Percentiles rank a stretch among this genome's conserved stretches.
Conservation (phyloP, 2,113 vertebrate species). For the Ammodytes marinus region DNA sequence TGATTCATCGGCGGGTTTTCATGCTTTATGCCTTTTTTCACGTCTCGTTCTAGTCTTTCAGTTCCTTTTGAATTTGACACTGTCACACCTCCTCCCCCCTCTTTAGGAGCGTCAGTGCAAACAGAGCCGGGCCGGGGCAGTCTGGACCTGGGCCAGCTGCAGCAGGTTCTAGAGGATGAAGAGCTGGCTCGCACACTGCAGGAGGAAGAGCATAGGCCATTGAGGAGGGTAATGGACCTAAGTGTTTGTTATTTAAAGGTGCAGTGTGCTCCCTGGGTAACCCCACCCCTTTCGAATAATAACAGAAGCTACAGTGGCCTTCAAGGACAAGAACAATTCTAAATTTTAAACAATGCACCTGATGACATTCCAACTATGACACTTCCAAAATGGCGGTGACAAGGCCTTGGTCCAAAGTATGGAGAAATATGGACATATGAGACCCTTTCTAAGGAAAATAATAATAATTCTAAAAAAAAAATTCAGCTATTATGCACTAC, state of each 20-base stretch:
- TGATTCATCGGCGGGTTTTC: conserved; percentile 44
- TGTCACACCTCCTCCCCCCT: not conserved
- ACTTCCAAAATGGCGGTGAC: no score
- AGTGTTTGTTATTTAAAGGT: not conserved
- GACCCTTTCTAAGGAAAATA: no score
- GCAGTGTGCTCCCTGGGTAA: no score
- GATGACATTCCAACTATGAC: no score
- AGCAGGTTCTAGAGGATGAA: conserved; percentile 83
- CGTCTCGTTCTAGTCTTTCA: not conserved
- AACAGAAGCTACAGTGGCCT: no score
- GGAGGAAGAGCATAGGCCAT: conserved; percentile 73
- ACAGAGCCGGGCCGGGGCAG: conserved; percentile 38
- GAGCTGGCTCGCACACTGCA: conserved; percentile 81
- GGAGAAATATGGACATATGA: no score
- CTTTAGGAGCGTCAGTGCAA: conserved; percentile 26
- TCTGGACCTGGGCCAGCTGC: conserved; percentile 73
- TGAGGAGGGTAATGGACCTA: conserved; percentile 53
- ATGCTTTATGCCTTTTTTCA: not conserved
- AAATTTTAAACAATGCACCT: no score
- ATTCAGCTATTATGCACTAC: no score
- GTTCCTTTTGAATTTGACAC: not conserved
- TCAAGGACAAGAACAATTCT: no score
- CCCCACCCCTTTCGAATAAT: no score
- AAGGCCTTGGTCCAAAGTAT: no score
- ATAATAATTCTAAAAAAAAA: no score